These are phyloP conservation scores for Mallotus villosus DNA, from an alignment of 2,797 vertebrate genomes.

Conservation along the genomic window DNA sequence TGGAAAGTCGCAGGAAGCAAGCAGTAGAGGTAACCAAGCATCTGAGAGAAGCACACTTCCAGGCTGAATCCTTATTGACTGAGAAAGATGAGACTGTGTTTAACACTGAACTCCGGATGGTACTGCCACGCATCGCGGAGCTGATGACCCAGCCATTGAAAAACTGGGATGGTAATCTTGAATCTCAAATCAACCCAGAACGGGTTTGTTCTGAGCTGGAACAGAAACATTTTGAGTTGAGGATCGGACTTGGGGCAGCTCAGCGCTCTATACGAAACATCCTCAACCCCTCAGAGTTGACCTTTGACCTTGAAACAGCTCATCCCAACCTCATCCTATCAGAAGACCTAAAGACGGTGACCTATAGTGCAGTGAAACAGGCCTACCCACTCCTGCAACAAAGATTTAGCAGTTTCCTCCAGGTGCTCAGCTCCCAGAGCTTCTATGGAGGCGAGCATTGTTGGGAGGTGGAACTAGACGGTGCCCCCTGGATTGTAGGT, in stretches of 20 bases:
- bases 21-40: slow-evolving; percentile 50
- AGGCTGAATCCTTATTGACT: slow-evolving; percentile 54
- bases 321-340: slow-evolving; percentile 75
- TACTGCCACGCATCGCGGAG: slow-evolving; percentile 50
- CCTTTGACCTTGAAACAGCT: slow-evolving; percentile 71
- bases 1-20: slow-evolving; percentile 37
- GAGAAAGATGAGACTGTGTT: slow-evolving; percentile 53
- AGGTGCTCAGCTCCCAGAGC: slow-evolving; percentile 73
- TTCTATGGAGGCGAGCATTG: slow-evolving; percentile 71
- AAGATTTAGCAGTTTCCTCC: slow-evolving; percentile 72
- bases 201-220: slow-evolving; percentile 62
- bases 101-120: slow-evolving; percentile 38
- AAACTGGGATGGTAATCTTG: slow-evolving; percentile 25
- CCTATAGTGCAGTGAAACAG: slow-evolving; percentile 63
- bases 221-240: slow-evolving; percentile 55
- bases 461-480: slow-evolving; percentile 70
- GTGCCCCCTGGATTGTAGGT: slow-evolving; percentile 71
- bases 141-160: slow-evolving; percentile 44
- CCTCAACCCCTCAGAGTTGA: slow-evolving; percentile 76
- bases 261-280: slow-evolving; percentile 64
- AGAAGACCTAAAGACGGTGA: slow-evolving; percentile 70
- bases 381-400: slow-evolving; percentile 54
- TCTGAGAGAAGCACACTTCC: slow-evolving; percentile 57
- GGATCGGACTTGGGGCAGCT: slow-evolving; percentile 49
- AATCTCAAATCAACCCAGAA: slow-evolving; percentile 31